Evolutionary conservation across 1,140 invertebrate genomes (phyloP).

Genomic region (Drosophila athabasca): DNA sequence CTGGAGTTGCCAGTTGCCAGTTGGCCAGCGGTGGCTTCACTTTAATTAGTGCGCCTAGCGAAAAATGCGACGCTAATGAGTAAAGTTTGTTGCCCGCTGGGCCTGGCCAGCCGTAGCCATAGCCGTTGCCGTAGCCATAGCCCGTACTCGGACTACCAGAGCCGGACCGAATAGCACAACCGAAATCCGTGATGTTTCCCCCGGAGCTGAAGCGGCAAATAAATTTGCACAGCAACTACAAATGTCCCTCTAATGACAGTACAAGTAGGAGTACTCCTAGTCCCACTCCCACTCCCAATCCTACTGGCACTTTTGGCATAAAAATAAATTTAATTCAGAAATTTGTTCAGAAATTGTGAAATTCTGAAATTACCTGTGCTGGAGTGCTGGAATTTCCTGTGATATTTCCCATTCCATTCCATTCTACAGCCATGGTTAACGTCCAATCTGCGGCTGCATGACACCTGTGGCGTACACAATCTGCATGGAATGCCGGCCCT

Average conservation of each 20-base stretch:
- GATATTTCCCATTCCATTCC: neutral
- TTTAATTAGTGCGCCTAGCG: slow-evolving; percentile 76
- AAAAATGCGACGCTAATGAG: slow-evolving; percentile 80
- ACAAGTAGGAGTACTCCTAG: no score
- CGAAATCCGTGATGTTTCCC: slow-evolving; percentile 19
- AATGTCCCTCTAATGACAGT: slow-evolving; percentile 16
- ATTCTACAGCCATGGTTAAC: slow-evolving; percentile 88
- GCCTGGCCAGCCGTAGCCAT: slow-evolving; percentile 4
- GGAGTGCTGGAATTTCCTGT: neutral
- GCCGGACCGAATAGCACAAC: slow-evolving; percentile 4
- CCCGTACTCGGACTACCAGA: neutral
- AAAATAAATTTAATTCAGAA: slow-evolving; percentile 24
- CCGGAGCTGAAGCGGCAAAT: slow-evolving; percentile 30
- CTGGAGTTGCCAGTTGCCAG: slow-evolving; percentile 5
- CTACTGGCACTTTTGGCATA: slow-evolving; percentile 15
- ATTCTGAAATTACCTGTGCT: slow-evolving; percentile 17
- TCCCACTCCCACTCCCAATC: slow-evolving; percentile 6
- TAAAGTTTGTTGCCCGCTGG: slow-evolving; percentile 76
- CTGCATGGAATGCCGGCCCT: slow-evolving; percentile 97
- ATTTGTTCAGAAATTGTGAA: slow-evolving; percentile 7
- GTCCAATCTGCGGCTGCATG: slow-evolving; percentile 89
- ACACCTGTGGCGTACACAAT: slow-evolving; percentile 98
- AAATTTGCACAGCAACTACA: slow-evolving; percentile 42
- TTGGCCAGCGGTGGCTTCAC: slow-evolving; percentile 39
- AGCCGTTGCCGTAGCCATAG: neutral